Evolutionary conservation across 2,888 invertebrate genomes (phyloP), one percentile per base, ranked within the genome.

Genomic region (Drosophila anceps): DNA sequence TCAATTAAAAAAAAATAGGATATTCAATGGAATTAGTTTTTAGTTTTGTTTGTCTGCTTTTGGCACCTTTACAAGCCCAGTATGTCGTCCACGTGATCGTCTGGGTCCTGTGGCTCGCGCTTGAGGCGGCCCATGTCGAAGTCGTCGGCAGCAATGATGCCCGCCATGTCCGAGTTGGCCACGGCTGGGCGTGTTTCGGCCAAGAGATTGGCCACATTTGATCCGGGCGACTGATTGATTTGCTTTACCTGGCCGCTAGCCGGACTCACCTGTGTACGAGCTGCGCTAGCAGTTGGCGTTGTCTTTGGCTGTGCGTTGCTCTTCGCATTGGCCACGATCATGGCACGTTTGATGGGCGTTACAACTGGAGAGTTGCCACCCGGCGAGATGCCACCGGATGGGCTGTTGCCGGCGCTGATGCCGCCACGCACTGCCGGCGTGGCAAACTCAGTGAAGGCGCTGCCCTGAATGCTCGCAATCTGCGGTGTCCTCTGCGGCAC

Each of bases 101-200:
- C 89, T 5, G 51, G 13, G 24, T 84, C 90, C 31, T 72, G 62
- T 0, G 89, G 89, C 61, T 90, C 90, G 2, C 73, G 82, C 59
- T 90, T 90, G 0, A 90, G 62, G 39, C 68, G 67, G 12, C 61
- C 31, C 39, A 79, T 68, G n/a, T 79, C 68, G 12, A 84, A 90
- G 37, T 84, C 73, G 55, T 90, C 90, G 18, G 85, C 78, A 1
- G 81, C 82, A 55, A 90, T 90, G 15, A 74, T 75, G 59, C 80
- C 91, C 1, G 88, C 81, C 13, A 71, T 88, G 41, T 81, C 15
- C 24, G 10, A 10, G 35, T 41, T 46, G 41, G 43, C 12, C 35
- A 50, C 20, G 13, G 43, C 6, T 18, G 24, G 10, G 46, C 31
- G 60, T 7, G 46, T 13, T 9, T 71, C 70, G 18, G 20, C 35